Conservation (phyloP, 2,797 vertebrate genomes). For the Poeciliopsis presidionis region DNA sequence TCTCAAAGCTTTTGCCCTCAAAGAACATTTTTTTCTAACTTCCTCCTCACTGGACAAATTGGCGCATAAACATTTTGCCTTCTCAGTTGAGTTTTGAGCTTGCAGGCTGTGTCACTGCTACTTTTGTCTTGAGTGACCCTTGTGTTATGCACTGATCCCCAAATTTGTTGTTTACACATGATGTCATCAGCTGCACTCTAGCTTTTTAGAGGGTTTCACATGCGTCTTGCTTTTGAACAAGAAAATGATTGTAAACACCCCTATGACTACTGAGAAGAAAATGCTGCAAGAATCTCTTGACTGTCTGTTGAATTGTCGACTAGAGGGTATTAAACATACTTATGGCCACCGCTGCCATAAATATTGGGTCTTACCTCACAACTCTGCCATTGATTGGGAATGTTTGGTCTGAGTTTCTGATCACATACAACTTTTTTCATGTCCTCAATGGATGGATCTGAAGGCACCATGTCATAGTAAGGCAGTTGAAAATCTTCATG, state of each 20-base stretch:
- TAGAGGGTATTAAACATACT: not conserved
- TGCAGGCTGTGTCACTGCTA: not conserved
- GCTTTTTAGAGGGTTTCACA: not conserved
- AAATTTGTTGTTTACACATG: not conserved
- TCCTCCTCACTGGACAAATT: not conserved
- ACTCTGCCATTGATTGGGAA: slow-evolving; percentile 99
- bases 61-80: not conserved
- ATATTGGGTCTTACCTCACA: slow-evolving; percentile 86
- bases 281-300: not conserved
- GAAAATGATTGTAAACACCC: not conserved
- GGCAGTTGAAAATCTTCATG: slow-evolving; percentile 97
- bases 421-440: slow-evolving; percentile 96
- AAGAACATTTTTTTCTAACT: not conserved
- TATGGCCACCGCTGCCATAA: not conserved
- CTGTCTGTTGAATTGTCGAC: not conserved
- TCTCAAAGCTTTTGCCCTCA: not conserved
- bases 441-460: slow-evolving; percentile 95
- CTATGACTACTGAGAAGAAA: not conserved
- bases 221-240: not conserved
- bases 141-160: not conserved
- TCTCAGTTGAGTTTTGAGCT: not conserved
- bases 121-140: not conserved
- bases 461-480: slow-evolving; percentile 97
- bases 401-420: slow-evolving; percentile 92
- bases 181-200: not conserved